Evolutionary conservation across 2,888 invertebrate genomes (phyloP), one percentile per base, ranked within the genome.

Genomic region (Erebia palarica): DNA sequence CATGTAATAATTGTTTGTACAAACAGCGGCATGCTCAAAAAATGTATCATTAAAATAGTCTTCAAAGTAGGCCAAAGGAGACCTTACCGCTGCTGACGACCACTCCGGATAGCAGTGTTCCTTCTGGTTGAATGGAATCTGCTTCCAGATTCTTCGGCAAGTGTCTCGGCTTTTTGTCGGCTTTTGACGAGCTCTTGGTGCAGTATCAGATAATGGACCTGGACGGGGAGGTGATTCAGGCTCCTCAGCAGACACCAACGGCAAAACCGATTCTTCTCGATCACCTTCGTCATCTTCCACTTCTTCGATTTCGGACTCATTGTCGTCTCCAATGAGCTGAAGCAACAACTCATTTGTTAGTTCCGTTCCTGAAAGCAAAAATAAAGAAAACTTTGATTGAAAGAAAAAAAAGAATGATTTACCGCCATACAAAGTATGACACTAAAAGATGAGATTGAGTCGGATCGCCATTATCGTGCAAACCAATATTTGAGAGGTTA

Each of bases 1-100:
- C 44, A 60, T n/a, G 44, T 60, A 44, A 60, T 60, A 60, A 44
- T 16, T 60, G 44, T 60, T 60, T 13, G 60, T 60, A 44, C 60
- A 42, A 36, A 36, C 36, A 36, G 60, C 60, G 44, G 60, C 60
- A 44, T 60, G 36, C 44, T 60, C 60, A 60, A 44, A 60, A 60
- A 60, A 60, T 44, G 44, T n/a, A n/a, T n/a, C n/a, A n/a, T n/a
- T n/a, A n/a, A n/a, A n/a, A n/a, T n/a, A n/a, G n/a, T n/a, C n/a
- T n/a, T n/a, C n/a, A n/a, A n/a, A n/a, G n/a, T 60, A 60, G n/a
- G 36, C 60, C 44, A 60, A 44, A 60, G 60, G 60, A 36, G 60
- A 44, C 36, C 60, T 60, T 16, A 42, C 44, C 42, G 60, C 44
- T 44, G 36, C 42, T 60, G 36, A n/a, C 44, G 36, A 36, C 36